A percentile compares a stretch with the other conserved stretches of the same genome.
Evolutionary conservation across 2,113 vertebrate genomes (phyloP).

Genomic region (Mastomys natalensis): DNA sequence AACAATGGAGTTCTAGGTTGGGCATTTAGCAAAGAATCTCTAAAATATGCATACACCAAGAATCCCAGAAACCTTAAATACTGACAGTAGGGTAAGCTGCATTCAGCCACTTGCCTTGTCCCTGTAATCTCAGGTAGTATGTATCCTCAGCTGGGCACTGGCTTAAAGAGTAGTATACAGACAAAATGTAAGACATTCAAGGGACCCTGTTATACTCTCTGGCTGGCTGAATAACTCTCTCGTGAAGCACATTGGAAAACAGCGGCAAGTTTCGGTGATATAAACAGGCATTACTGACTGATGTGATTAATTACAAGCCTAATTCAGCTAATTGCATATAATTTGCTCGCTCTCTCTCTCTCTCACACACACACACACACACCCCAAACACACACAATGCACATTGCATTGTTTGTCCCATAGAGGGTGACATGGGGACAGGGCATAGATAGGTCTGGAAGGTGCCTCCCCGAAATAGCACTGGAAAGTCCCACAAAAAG

Average conservation of each 20-base stretch:
- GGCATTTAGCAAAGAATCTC: slow-evolving; percentile 60
- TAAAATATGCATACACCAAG: background rate
- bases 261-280: background rate
- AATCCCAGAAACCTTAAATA: background rate
- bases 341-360: too few relatives aligned
- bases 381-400: rapidly evolving
- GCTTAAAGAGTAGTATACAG: background rate
- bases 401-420: background rate
- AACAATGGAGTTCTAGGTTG: slow-evolving; percentile 70
- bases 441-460: rapidly evolving
- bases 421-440: background rate
- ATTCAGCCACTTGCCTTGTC: background rate
- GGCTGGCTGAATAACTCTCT: background rate
- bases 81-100: background rate
- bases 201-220: too few relatives aligned
- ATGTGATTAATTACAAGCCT: background rate
- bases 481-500: background rate
- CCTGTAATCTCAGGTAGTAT: background rate
- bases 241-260: background rate
- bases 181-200: background rate
- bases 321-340: background rate
- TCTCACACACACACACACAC: too few relatives aligned
- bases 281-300: background rate
- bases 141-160: background rate
- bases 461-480: background rate